Conservation (phyloP, 2,888 invertebrate genomes). For the Conops quadrifasciatus region DNA sequence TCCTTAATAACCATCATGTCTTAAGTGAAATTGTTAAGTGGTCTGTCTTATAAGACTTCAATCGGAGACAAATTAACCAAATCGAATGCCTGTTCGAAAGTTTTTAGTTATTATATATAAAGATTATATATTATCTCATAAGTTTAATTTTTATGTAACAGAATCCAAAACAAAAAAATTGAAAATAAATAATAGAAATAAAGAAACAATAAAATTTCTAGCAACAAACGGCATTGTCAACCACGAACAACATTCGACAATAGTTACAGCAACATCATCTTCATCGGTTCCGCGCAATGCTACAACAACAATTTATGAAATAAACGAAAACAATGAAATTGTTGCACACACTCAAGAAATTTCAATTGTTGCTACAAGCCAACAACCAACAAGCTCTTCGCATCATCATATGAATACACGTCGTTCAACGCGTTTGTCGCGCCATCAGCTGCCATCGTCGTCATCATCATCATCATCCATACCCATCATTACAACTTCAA, state of each 20-base stretch:
- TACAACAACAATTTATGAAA: slow-evolving; percentile 32
- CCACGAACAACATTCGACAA: slow-evolving; percentile 27
- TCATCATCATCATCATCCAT: too few species aligned
- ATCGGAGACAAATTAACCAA: neutral
- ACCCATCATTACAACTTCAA: slow-evolving; percentile 41
- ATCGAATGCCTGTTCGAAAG: neutral
- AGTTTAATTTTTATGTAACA: neutral
- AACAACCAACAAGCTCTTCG: slow-evolving; percentile 27
- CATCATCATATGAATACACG: slow-evolving; percentile 34
- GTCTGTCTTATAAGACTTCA: neutral
- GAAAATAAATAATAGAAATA: neutral
- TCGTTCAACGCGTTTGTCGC: slow-evolving; percentile 37
- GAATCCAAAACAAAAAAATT: neutral
- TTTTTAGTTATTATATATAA: neutral
- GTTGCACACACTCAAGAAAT: slow-evolving; percentile 26
- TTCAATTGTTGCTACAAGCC: slow-evolving; percentile 31
- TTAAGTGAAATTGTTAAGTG: slow-evolving; percentile 18
- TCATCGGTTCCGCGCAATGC: slow-evolving; percentile 25
- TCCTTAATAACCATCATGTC: slow-evolving; percentile 4
- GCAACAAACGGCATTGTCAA: slow-evolving; percentile 30
- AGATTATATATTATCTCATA: too few species aligned
- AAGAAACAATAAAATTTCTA: slow-evolving; percentile 31
- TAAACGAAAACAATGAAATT: slow-evolving; percentile 29
- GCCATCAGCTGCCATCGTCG: slow-evolving; percentile 23
- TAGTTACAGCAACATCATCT: slow-evolving; percentile 27